Conservation (phyloP, 2,797 vertebrate genomes). For the Moxostoma hubbsi region DNA sequence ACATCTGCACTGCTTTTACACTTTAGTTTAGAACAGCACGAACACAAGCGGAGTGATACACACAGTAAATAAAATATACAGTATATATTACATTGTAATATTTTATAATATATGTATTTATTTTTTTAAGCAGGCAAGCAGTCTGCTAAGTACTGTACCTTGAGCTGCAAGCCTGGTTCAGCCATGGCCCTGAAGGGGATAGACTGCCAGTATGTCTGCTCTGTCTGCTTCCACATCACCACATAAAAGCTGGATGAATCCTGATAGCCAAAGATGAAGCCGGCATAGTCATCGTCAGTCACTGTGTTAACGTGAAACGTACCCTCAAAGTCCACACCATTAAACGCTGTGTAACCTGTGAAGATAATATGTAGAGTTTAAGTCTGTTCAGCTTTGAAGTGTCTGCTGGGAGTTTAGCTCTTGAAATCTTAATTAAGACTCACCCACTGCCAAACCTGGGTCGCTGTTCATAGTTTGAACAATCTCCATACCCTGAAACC, state of each 20-base stretch:
- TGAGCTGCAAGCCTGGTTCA: constrained; percentile 89
- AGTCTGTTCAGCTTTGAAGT: neutral
- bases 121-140: too few relatives aligned
- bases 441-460: constrained; percentile 92
- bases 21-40: too few relatives aligned
- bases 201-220: constrained; percentile 94
- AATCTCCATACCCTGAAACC: constrained; percentile 93
- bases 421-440: constrained; percentile 55
- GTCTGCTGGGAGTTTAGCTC: neutral
- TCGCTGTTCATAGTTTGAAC: constrained; percentile 99
- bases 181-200: constrained; percentile 88
- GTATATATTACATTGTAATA: too few relatives aligned
- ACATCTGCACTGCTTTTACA: too few relatives aligned
- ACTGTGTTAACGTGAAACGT: constrained; percentile 95
- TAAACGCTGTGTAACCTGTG: constrained; percentile 92
- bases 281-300: constrained; percentile 94
- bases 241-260: constrained; percentile 96
- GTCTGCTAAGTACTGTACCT: constrained; percentile 73
- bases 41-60: too few relatives aligned
- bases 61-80: too few relatives aligned
- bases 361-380: neutral
- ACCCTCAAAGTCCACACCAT: constrained; percentile 95
- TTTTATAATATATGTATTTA: too few relatives aligned
- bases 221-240: constrained; percentile 97
- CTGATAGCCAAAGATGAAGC: constrained; percentile 96